phyloP scores from a whole-genome alignment of 2,888 invertebrate species.

The Drosophila leonis region DNA sequence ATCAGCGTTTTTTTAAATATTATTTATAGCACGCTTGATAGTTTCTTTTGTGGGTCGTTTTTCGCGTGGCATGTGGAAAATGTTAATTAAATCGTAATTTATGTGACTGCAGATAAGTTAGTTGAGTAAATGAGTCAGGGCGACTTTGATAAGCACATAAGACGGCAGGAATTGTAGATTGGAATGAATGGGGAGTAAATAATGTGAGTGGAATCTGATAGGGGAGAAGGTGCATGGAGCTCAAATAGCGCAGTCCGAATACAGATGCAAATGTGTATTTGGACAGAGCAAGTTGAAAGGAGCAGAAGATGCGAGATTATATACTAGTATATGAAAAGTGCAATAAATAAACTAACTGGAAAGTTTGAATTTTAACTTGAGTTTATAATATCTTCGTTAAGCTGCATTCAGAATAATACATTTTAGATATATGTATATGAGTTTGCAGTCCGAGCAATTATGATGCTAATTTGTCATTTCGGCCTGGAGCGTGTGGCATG shows the following conservation, averaged over 20 bases:
- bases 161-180: background rate
- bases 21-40: constrained; percentile 67
- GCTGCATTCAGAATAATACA: background rate
- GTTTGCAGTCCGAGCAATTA: constrained; percentile 30
- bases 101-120: constrained; percentile 59
- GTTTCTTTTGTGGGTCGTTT: constrained; percentile 39
- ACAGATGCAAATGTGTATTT: background rate
- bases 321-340: background rate
- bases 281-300: background rate
- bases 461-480: constrained; percentile 69
- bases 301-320: background rate
- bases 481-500: constrained; percentile 67
- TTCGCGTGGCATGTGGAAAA: constrained; percentile 64
- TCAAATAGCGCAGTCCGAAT: background rate
- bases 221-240: background rate
- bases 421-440: background rate
- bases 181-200: background rate
- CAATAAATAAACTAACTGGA: too few relatives aligned
- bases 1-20: constrained; percentile 55
- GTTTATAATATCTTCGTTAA: too few relatives aligned
- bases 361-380: too few relatives aligned
- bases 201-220: background rate
- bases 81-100: constrained; percentile 76
- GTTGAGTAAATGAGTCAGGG: constrained; percentile 32
- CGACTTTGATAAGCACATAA: constrained; percentile 6